Evolutionary conservation across 2,888 invertebrate species (phyloP), one percentile per base, ranked within the genome.

Genomic region (Orthonevra nobilis): DNA sequence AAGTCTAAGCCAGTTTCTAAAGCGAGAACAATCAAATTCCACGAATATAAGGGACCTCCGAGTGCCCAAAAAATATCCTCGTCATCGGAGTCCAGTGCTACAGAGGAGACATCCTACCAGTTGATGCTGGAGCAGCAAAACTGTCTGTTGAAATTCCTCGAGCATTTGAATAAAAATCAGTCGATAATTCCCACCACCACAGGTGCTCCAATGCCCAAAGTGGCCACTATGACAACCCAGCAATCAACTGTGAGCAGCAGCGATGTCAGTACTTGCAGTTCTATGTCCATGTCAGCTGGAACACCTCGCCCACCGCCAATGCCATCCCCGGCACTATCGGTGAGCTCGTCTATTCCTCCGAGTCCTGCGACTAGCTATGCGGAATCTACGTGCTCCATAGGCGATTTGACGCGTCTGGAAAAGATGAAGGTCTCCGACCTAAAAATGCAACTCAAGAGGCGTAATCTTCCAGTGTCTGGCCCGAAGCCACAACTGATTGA

Each of bases 341-440:
- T 90, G 6, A 83, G 85, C 74, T 89, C 89, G 4, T 89, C 90
- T 23, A 87, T 89, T 66, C 87, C 89, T 23, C 84, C 89, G 9
- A 89, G 89, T 85, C 85, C 86, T 3, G 89, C 85, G 36, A 89
- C 84, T 7, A 88, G 87, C 30, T 86, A 85, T 69, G 86, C 86
- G 0, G 87, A 89, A 26, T 87, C 87, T 0, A 84, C 83, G 5
- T 82, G 83, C 12, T 85, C 84, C 2, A 82, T 84, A 30, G 82
- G 85, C 2, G 89, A 89, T 84, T 72, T 90, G 14, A 91, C 92
- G 17, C 94, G 96, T 77, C 90, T 98, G 84, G 97, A 97, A 87
- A 97, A 97, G 85, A 96, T 98, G 96, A 97, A 97, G 90, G 98
- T 96, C 60, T 96, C 96, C 77, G 98, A 98, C 86, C 90, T 98